Base-by-base conservation (phyloP, 2,888 invertebrate genomes). In the Neoascia interrupta region DNA sequence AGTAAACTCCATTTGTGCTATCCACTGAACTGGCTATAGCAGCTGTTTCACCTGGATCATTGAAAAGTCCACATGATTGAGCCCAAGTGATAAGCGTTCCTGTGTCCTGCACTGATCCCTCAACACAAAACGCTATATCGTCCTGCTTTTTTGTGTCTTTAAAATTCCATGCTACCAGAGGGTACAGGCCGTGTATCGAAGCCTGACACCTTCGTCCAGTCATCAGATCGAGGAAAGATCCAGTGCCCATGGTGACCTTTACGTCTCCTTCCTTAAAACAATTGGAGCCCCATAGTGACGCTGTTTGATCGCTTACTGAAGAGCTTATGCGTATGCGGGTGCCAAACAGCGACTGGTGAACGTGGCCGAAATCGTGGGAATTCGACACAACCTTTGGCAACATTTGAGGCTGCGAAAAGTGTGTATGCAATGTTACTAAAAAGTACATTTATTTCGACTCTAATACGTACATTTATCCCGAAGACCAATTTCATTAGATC, bases 161-260 rank as follows among this genome's bases (percentile, higher is more conserved):
- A 5, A 87, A 83, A 75, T 86, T 85, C 98, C 98, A 99, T 0
- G 94, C 98, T 28, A 98, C 94, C 18, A 98, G 89, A 0, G 99
- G 98, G 89, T 97, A 97, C 31, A 97, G 90, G 0, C 97, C 97
- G 56, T 93, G 92, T 3, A 95, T 89, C 45, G 96, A 95, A 0
- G 96, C 94, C 85, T 95, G 95, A 0, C 97, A 94, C 75, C 90
- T 86, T 0, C 84, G 81, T 0, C 95, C 95, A 0, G 97, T 96
- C 85, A 96, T 94, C 28, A 97, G 92, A 86, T 97, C 92, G 39
- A 97, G 89, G 88, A 98, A 98, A 0, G 95, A 94, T 0, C 98
- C 98, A 0, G 97, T 98, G 0, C 97, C 97, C 90, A 98, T 91
- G 0, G 97, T 97, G 1, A 97, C 90, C 86, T 97, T 97, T 1